phyloP scores from a whole-genome alignment of 30 jellyfish, hydroid and myxozoan species.

The Cassiopea andromeda region DNA sequence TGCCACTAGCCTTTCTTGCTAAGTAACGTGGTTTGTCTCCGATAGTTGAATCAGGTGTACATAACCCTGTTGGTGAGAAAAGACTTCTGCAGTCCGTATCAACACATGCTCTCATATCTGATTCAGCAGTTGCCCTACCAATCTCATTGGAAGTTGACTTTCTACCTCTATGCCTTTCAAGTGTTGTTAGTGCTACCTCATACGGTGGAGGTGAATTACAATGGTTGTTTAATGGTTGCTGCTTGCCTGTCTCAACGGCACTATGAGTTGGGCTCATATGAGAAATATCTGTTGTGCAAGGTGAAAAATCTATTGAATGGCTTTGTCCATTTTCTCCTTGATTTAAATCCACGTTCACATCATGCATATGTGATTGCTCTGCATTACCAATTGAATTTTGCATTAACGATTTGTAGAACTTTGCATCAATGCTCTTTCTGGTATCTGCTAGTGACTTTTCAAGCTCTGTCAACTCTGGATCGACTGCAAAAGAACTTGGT shows the following conservation, averaged over 20 bases:
- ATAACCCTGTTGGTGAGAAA: background rate
- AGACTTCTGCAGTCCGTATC: background rate
- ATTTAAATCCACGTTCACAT: background rate
- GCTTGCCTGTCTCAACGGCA: background rate
- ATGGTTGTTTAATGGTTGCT: background rate
- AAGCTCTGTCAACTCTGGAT: slow-evolving; percentile 90
- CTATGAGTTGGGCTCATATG: background rate
- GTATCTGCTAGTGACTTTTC: slow-evolving; percentile 90
- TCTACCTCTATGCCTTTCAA: slow-evolving; percentile 36
- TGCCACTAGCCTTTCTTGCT: slow-evolving; percentile 12
- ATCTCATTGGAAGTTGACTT: background rate
- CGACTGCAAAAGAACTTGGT: slow-evolving; percentile 60
- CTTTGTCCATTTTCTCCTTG: too few species aligned
- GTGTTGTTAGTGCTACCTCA: slow-evolving; percentile 58
- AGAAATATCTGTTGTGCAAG: background rate
- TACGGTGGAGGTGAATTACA: slow-evolving; percentile 77
- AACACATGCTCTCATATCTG: background rate
- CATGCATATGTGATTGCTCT: background rate
- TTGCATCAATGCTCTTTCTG: slow-evolving; percentile 98
- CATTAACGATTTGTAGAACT: slow-evolving; percentile 86
- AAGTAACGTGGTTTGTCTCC: slow-evolving; percentile 54
- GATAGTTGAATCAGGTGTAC: slow-evolving; percentile 21
- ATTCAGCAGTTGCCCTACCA: background rate
- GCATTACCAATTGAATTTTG: slow-evolving; percentile 26
- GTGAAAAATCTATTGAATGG: too few species aligned